Evolutionary conservation across 2,888 invertebrate species (phyloP), one percentile per base, ranked within the genome.

Genomic region (Leptarthrus brevirostris): DNA sequence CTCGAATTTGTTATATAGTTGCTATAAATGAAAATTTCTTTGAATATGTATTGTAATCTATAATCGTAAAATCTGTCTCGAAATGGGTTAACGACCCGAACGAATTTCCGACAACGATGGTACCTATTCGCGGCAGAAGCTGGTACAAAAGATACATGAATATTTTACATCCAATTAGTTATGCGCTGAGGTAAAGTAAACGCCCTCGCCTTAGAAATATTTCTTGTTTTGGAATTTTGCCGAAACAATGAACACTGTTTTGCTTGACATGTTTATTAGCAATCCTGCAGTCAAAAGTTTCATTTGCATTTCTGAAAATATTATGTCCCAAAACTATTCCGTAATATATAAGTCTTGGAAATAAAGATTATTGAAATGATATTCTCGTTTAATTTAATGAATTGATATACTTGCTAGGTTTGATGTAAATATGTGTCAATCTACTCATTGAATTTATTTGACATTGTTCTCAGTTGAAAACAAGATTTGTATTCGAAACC

Each of bases 51-150:
- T 47, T 22, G 16, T 14, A 16, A 30, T 8, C n/a, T 12, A 47
- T 47, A 6, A 66, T 49, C 49, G 18, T 69, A 69, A 69, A 69
- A 52, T 69, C 22, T 69, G 18, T n/a, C 18, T 52, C 30, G 18
- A 69, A 69, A 26, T 69, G 34, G 69, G 69, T 69, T 69, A 69
- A 69, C 69, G 69, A 69, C 69, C 69, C 49, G 30, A n/a, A 49
- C 52, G 52, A 44, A 34, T 52, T 49, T 52, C 20, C 16, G 34
- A 20, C n/a, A 12, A 12, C 40, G 40, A 40, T 40, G 8, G 12
- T n/a, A n/a, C n/a, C 40, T 8, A 12, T 20, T 12, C 8, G 16
- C 64, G 64, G 64, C 64, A 64, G 64, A 64, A 64, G 64, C 64
- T 64, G 47, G 3, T 12, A 44, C 64, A 64, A 64, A 64, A 64